phyloP scores from a whole-genome alignment of 2,113 vertebrate species.

The Corapipo altera region DNA sequence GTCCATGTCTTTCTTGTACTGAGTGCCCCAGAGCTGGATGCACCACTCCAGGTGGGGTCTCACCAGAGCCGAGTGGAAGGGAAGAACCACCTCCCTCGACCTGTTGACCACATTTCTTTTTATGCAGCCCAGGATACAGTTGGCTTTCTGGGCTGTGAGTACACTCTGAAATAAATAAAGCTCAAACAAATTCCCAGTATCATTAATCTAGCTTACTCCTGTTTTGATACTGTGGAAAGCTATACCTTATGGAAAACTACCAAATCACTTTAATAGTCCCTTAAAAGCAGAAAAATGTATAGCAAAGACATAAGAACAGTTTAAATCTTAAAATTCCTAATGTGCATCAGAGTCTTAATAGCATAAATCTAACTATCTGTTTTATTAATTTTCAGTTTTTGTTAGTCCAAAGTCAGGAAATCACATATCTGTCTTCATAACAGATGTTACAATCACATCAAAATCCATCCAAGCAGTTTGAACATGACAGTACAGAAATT shows the following conservation, averaged over 20 bases:
- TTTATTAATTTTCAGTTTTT: not conserved
- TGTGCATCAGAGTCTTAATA: not conserved
- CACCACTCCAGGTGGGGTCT: not conserved
- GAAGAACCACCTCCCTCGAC: not conserved
- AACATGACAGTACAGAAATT: not conserved
- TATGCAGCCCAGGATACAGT: not conserved
- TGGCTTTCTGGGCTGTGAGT: not conserved
- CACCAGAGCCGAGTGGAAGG: not conserved
- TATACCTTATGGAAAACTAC: not conserved
- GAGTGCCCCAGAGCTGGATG: not conserved
- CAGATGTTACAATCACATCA: not conserved
- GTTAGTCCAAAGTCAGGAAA: not conserved
- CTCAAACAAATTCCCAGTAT: not conserved
- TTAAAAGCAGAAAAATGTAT: not conserved
- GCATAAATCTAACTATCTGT: not conserved
- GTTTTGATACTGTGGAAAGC: not conserved
- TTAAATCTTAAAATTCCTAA: not conserved
- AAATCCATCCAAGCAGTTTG: not conserved
- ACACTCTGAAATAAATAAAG: not conserved
- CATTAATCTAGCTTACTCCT: not conserved
- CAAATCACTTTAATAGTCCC: not conserved
- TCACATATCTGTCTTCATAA: not conserved
- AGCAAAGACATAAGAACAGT: not conserved
- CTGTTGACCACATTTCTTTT: not conserved
- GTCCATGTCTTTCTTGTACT: not conserved